These are phyloP conservation scores for Labroides dimidiatus DNA, from an alignment of 2,797 vertebrate genomes.

Conservation along the genomic window DNA sequence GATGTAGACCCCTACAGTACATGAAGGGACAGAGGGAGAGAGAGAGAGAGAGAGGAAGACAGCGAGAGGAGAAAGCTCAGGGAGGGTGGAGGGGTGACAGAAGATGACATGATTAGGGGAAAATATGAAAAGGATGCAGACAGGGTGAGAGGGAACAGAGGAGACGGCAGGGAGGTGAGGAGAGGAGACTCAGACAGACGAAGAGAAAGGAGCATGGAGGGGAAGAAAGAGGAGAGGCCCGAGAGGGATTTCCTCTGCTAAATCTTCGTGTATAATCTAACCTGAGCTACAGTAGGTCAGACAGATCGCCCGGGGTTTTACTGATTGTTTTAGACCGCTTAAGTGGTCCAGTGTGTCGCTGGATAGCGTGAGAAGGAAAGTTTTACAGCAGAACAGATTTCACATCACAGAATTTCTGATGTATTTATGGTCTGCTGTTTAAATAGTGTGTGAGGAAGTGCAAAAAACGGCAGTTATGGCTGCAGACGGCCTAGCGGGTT, in stretches of 20 bases:
- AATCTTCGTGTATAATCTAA: conserved; percentile 57
- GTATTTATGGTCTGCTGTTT: neutral
- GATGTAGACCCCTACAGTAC: conserved; percentile 67
- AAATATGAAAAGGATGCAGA: conserved; percentile 38
- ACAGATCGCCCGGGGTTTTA: neutral
- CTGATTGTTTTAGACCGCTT: conserved; percentile 14
- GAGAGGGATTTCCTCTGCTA: conserved; percentile 58
- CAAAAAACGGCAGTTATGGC: no score
- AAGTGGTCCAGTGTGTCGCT: conserved; percentile 1
- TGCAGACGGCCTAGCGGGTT: no score
- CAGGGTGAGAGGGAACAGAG: conserved; percentile 18
- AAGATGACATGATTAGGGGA: conserved; percentile 37
- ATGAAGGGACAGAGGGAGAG: conserved; percentile 6
- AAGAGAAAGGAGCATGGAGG: conserved; percentile 34
- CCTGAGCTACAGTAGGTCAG: conserved; percentile 43
- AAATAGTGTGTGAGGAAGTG: neutral
- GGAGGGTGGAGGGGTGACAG: conserved; percentile 28
- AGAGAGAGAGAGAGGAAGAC: conserved; percentile 14
- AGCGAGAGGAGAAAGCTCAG: conserved; percentile 1
- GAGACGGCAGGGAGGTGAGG: neutral
- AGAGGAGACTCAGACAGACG: conserved; percentile 30
- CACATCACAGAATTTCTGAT: neutral
- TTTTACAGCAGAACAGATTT: conserved; percentile 22
- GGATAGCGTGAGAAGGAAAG: neutral
- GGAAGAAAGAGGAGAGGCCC: conserved; percentile 26